Evolutionary conservation across 2,888 invertebrate genomes (phyloP), one percentile per base, ranked within the genome.

Genomic region (Cyclophora punctaria): DNA sequence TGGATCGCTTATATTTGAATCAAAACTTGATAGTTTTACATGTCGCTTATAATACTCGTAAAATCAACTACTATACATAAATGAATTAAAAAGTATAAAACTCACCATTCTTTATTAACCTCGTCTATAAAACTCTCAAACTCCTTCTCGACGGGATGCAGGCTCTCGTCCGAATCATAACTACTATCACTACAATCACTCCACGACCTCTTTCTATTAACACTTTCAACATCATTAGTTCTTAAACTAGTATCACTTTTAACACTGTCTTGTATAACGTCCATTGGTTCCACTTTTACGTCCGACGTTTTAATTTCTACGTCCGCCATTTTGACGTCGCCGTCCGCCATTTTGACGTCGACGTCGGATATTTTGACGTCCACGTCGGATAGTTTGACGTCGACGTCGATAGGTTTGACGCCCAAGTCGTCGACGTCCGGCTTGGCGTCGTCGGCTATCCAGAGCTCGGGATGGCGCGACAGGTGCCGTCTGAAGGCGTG

Each of bases 31-130:
- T 20, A 20, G 20, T 1, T 20, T 20, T 20, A 20, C 20, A 20
- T 20, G 20, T 20, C 20, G 20, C 20, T 20, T 20, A 20, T 20
- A 1, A 20, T n/a, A n/a, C n/a, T 20, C 20, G 20, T 20, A 20
- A 20, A 20, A 20, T 20, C 1, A 20, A 20, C 20, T 20, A 20
- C 46, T n/a, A 46, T 40, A 48, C 5, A 35, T 20, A 5, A 33
- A 34, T 41, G 7, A 20, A 47, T 7, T 47, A n/a, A 47, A n/a
- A 51, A 43, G 20, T 20, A 0, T 41, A 40, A 7, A 43, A 72
- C 86, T 80, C 59, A 89, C 89, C 89, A 88, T 78, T 86, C 83
- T 62, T 76, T 79, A 66, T 82, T 79, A 49, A 89, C 86, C 52
- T 88, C 86, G 48, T 79, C 73, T 59, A 86, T 78, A 45, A 88